Percentiles rank a stretch among this genome's conserved stretches.
phyloP scores from a whole-genome alignment of 2,888 invertebrate genomes.

The Poecilus cupreus region DNA sequence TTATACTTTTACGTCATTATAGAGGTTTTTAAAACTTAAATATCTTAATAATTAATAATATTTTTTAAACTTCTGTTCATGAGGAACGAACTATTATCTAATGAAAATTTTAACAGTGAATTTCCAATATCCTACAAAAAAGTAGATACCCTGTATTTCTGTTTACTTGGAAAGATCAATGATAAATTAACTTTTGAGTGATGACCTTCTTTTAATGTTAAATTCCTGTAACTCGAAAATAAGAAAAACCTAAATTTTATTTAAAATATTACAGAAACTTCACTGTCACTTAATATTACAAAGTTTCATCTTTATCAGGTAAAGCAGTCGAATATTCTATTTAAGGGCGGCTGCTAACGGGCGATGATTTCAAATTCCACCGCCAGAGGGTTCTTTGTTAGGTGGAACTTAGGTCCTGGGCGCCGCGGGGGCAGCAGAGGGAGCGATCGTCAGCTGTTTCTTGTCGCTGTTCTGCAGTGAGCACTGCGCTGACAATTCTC shows the following conservation, averaged over 20 bases:
- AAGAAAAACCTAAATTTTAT: slow-evolving; percentile 3
- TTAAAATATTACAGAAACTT: slow-evolving; percentile 8
- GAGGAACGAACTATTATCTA: too few relatives aligned
- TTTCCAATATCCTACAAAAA: too few relatives aligned
- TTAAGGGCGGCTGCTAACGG: background rate
- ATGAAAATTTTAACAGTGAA: too few relatives aligned
- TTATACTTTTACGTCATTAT: too few relatives aligned
- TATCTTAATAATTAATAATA: too few relatives aligned
- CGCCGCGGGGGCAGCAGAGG: background rate
- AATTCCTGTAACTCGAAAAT: background rate
- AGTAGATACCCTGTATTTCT: too few relatives aligned
- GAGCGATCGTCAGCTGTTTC: slow-evolving; percentile 23
- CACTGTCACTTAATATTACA: slow-evolving; percentile 2
- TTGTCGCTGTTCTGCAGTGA: slow-evolving; percentile 31
- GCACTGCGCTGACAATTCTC: slow-evolving; percentile 29
- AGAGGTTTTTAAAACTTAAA: too few relatives aligned
- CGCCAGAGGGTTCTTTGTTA: slow-evolving; percentile 19
- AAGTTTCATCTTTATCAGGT: slow-evolving; percentile 19
- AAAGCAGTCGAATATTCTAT: background rate
- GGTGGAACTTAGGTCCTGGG: background rate
- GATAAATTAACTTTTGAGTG: too few relatives aligned
- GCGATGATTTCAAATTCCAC: background rate
- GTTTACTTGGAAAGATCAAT: too few relatives aligned
- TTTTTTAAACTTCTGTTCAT: too few relatives aligned
- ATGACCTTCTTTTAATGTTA: too few relatives aligned